phyloP scores from a whole-genome alignment of 37 sponge, comb jelly and placozoan genomes.

The Ephydatia muelleri region DNA sequence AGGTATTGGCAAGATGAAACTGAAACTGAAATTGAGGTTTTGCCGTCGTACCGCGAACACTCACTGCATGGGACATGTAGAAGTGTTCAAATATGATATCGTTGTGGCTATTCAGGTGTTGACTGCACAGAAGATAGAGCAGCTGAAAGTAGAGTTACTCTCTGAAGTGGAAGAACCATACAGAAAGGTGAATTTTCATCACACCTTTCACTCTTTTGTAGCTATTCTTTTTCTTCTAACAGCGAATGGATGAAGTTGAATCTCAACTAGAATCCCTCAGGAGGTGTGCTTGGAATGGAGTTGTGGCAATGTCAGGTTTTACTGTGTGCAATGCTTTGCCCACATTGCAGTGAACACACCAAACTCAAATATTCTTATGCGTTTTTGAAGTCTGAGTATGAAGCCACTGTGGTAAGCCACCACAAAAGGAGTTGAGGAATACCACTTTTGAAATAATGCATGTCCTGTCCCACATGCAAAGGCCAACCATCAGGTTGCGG shows the following conservation, averaged over 20 bases:
- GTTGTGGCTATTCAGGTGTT: slow-evolving; percentile 27
- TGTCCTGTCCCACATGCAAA: not conserved
- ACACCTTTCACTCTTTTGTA: not conserved
- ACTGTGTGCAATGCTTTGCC: not conserved
- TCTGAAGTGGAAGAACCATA: slow-evolving; percentile 52
- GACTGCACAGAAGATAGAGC: slow-evolving; percentile 43
- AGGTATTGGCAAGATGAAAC: slow-evolving; percentile 26
- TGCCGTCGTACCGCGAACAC: not conserved
- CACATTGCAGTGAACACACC: slow-evolving; percentile 50
- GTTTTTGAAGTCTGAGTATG: slow-evolving; percentile 55
- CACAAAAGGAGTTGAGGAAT: not conserved
- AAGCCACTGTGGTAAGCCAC: slow-evolving; percentile 11
- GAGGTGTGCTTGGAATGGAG: slow-evolving; percentile 12
- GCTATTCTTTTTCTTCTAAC: not conserved
- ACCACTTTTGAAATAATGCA: not conserved
- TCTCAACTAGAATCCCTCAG: slow-evolving; percentile 40
- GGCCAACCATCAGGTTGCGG: slow-evolving; percentile 33
- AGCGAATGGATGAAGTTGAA: slow-evolving; percentile 35
- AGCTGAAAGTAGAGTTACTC: slow-evolving; percentile 17
- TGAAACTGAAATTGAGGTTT: not conserved
- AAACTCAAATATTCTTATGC: slow-evolving; percentile 60
- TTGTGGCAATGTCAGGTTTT: too few species aligned
- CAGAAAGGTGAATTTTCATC: slow-evolving; percentile 36
- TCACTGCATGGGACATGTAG: not conserved
- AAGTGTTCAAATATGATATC: too few species aligned